Percentiles rank a stretch among this genome's conserved stretches.
phyloP scores from a whole-genome alignment of 2,797 vertebrate genomes.

The Sebastes melanostomus region DNA sequence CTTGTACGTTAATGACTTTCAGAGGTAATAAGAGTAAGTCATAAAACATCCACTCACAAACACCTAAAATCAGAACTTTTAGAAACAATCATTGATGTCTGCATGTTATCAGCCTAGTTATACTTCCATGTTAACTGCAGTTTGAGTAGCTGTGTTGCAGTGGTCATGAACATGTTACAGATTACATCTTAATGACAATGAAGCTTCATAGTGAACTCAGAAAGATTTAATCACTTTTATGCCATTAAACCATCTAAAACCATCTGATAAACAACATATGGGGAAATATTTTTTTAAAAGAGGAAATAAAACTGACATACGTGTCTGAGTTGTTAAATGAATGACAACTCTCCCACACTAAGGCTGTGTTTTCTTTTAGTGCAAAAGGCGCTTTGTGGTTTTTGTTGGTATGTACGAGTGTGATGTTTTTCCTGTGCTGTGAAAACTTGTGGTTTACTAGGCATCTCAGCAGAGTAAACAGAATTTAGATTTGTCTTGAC shows the following conservation, averaged over 20 bases:
- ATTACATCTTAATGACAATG: constrained; percentile 8
- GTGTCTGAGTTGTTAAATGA: constrained; percentile 2
- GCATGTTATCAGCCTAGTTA: not conserved
- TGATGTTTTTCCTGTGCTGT: constrained; percentile 54
- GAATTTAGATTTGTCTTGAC: constrained; percentile 38
- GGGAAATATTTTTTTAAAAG: not conserved
- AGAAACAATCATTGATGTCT: not conserved
- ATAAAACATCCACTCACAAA: not conserved
- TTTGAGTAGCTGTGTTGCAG: not conserved
- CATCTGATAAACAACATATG: not conserved
- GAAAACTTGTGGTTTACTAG: constrained; percentile 53
- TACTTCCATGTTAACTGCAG: not conserved
- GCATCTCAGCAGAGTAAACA: constrained; percentile 50
- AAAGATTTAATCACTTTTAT: not conserved
- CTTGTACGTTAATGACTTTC: not conserved
- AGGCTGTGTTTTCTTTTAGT: constrained; percentile 30
- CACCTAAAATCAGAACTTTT: not conserved
- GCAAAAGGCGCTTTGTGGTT: constrained; percentile 41
- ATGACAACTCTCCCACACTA: constrained; percentile 2
- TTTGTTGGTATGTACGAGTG: constrained; percentile 37
- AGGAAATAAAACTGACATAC: not conserved
- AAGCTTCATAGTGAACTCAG: constrained; percentile 17
- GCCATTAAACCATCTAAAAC: not conserved
- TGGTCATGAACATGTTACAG: not conserved
- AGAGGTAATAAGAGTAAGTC: not conserved